Percentiles rank a stretch among this genome's conserved stretches.
These are phyloP conservation scores for Notothenia rossii DNA, from an alignment of 2,113 vertebrate species.

Conservation along the genomic window DNA sequence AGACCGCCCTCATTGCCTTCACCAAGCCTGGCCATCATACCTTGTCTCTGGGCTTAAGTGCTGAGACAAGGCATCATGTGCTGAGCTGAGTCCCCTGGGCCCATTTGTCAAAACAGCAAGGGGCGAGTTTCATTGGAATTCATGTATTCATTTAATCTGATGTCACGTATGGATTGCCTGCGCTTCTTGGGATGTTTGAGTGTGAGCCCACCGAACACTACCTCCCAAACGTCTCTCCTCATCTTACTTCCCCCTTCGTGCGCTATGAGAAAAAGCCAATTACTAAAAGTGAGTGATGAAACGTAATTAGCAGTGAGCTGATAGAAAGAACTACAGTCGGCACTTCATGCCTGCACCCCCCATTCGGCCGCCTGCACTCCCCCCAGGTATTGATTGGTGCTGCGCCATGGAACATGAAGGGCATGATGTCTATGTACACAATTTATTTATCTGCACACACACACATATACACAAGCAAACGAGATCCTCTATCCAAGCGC, in stretches of 20 bases:
- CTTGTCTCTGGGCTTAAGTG: neutral
- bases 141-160: conserved; percentile 85
- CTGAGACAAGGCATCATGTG: too few relatives aligned
- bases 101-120: conserved; percentile 63
- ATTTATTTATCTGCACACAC: conserved; percentile 44
- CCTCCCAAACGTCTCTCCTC: conserved; percentile 20
- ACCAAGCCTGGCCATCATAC: neutral
- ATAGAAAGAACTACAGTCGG: conserved; percentile 48
- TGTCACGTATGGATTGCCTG: conserved; percentile 81
- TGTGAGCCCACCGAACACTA: conserved; percentile 9
- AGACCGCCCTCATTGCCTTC: too few relatives aligned
- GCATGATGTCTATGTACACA: conserved; percentile 47
- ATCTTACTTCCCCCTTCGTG: conserved; percentile 6
- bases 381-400: conserved; percentile 58
- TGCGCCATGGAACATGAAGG: conserved; percentile 44
- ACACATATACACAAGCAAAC: conserved; percentile 23
- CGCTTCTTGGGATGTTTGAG: conserved; percentile 41
- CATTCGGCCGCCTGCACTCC: neutral
- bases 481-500: conserved; percentile 26
- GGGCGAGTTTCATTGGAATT: conserved; percentile 75
- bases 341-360: conserved; percentile 31
- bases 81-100: conserved; percentile 18
- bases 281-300: conserved; percentile 79
- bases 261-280: conserved; percentile 70
- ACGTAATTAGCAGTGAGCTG: conserved; percentile 76